Percentiles rank a stretch among this genome's conserved stretches.
Evolutionary conservation across 2,113 vertebrate genomes (phyloP).

Genomic region (Phoxinus phoxinus): DNA sequence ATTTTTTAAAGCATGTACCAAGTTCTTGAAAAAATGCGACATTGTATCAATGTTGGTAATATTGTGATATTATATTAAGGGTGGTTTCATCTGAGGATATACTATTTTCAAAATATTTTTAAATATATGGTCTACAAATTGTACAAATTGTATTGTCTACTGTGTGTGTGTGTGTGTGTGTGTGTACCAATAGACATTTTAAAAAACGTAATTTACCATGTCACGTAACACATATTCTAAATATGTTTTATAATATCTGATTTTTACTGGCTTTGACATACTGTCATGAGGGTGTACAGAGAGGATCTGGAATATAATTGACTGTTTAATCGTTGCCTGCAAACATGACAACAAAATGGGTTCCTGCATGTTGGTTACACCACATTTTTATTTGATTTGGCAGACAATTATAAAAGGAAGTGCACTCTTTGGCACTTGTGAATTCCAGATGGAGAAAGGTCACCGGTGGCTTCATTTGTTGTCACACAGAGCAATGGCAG

Average conservation of each 20-base stretch:
- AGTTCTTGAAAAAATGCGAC: background rate
- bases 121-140: too few species aligned
- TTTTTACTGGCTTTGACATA: too few species aligned
- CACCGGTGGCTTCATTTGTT: background rate
- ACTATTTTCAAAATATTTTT: too few species aligned
- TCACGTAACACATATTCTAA: too few species aligned
- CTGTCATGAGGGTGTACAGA: background rate
- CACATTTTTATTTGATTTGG: background rate
- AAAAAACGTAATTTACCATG: too few species aligned
- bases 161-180: too few species aligned
- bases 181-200: too few species aligned
- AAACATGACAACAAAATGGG: background rate
- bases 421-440: background rate
- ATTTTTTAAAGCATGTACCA: background rate
- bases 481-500: slow-evolving; percentile 1
- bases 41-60: background rate
- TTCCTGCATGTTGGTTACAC: background rate
- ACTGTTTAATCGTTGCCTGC: background rate
- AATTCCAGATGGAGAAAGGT: slow-evolving; percentile 1
- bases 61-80: too few species aligned
- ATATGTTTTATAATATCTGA: too few species aligned
- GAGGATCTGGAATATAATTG: background rate
- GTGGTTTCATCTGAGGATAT: too few species aligned
- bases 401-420: background rate
- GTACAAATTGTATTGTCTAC: too few species aligned